phyloP scores from a whole-genome alignment of 2,113 vertebrate genomes.

The Myotis yumanensis region DNA sequence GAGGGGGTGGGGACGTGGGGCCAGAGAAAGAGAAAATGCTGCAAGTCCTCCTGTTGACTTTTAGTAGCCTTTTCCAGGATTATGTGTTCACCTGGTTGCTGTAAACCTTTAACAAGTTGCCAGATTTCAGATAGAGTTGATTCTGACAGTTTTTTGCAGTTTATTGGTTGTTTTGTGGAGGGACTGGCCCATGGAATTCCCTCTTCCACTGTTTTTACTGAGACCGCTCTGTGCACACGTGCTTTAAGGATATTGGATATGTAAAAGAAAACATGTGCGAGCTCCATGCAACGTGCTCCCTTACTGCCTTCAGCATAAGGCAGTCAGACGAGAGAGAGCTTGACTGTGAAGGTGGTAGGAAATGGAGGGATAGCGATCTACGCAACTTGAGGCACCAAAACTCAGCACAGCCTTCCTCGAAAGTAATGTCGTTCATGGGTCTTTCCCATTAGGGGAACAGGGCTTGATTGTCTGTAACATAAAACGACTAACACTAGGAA shows the following conservation, averaged over 20 bases:
- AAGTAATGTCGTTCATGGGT: not conserved
- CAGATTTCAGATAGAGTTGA: conserved; percentile 13
- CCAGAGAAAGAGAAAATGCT: not conserved
- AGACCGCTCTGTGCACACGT: not conserved
- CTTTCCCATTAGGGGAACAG: not conserved
- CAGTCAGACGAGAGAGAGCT: not conserved
- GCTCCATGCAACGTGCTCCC: not conserved
- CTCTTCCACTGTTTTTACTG: not conserved
- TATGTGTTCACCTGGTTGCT: not conserved
- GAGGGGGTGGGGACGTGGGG: no score
- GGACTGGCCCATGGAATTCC: not conserved
- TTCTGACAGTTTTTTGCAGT: not conserved
- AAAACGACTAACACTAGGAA: not conserved
- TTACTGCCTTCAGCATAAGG: not conserved
- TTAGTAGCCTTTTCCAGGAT: not conserved
- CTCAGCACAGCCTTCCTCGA: not conserved
- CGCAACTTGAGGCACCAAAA: not conserved
- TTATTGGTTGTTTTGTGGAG: not conserved
- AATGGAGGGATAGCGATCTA: not conserved
- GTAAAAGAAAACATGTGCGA: not conserved
- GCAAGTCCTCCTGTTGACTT: not conserved
- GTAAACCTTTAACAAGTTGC: not conserved
- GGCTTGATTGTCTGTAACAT: not conserved
- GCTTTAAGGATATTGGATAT: not conserved
- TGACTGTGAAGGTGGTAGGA: not conserved